Percentiles rank a stretch among this genome's conserved stretches.
These are phyloP conservation scores for Thecophora atra DNA, from an alignment of 2,888 invertebrate species.

Conservation along the genomic window DNA sequence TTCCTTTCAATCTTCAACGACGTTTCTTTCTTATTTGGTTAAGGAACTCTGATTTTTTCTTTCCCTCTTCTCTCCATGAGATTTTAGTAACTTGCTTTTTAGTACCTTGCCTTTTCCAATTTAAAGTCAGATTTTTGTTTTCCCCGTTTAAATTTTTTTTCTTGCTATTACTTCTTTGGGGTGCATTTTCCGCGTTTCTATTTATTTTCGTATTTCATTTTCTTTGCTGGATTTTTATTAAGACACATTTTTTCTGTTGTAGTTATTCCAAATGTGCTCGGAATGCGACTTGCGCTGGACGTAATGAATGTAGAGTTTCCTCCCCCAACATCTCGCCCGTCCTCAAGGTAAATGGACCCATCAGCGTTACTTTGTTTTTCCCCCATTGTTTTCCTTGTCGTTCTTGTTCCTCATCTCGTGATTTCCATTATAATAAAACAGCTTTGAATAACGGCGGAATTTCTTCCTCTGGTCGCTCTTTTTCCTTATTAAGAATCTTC, in stretches of 20 bases:
- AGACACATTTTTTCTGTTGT: background rate
- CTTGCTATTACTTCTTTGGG: background rate
- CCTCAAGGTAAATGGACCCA: background rate
- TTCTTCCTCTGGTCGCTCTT: background rate
- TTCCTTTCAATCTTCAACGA: background rate
- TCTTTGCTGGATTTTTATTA: background rate
- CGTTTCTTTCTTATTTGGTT: background rate
- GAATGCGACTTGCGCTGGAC: background rate
- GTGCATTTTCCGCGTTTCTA: background rate
- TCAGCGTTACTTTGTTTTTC: background rate
- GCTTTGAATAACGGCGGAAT: constrained; percentile 10
- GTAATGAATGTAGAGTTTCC: background rate
- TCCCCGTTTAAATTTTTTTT: too few relatives aligned
- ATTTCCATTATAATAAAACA: background rate
- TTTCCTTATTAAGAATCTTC: too few relatives aligned
- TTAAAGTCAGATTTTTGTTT: too few relatives aligned
- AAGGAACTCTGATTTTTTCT: too few relatives aligned
- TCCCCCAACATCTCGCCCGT: background rate
- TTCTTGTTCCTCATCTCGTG: too few relatives aligned
- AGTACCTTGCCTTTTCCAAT: background rate
- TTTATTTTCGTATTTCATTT: background rate
- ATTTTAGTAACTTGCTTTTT: too few relatives aligned
- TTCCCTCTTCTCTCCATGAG: too few relatives aligned
- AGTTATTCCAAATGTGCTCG: background rate
- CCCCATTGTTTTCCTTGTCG: too few relatives aligned